Evolutionary conservation across 2,888 invertebrate genomes (phyloP).

Genomic region (Cacoxenus indagator): DNA sequence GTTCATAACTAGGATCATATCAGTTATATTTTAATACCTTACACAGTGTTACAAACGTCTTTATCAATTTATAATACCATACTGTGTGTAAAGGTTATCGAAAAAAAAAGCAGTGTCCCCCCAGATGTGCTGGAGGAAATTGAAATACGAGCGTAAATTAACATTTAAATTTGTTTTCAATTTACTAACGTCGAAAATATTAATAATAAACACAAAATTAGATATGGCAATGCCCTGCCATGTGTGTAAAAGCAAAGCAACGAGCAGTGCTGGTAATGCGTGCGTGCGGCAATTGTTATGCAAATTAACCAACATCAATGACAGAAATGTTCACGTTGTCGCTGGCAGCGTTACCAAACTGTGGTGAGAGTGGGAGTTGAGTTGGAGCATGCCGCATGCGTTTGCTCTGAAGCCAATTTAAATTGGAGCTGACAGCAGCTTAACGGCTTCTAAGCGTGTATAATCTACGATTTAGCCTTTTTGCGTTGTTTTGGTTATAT

Average conservation of each 20-base stretch:
- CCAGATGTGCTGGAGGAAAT: slow-evolving; percentile 38
- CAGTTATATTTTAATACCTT: too few species aligned
- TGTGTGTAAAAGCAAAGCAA: not conserved
- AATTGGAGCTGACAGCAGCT: not conserved
- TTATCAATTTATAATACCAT: too few species aligned
- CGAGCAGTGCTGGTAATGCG: not conserved
- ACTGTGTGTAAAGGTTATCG: slow-evolving; percentile 17
- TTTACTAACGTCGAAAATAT: slow-evolving; percentile 33
- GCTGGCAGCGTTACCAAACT: not conserved
- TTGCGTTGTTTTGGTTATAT: not conserved
- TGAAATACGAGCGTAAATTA: slow-evolving; percentile 51
- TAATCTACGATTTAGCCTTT: not conserved
- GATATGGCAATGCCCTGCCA: not conserved
- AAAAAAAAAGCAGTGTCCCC: not conserved
- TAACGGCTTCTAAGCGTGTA: not conserved
- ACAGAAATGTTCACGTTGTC: not conserved
- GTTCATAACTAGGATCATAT: too few species aligned
- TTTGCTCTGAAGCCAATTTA: not conserved
- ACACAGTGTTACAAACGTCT: too few species aligned
- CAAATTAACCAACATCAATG: slow-evolving; percentile 37
- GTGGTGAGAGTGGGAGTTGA: not conserved
- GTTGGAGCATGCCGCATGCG: too few species aligned
- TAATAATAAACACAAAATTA: slow-evolving; percentile 12
- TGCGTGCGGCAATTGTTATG: slow-evolving; percentile 42
- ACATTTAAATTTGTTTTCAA: slow-evolving; percentile 64